Conservation (phyloP, 2,797 vertebrate species). For the Anguilla megastoma region DNA sequence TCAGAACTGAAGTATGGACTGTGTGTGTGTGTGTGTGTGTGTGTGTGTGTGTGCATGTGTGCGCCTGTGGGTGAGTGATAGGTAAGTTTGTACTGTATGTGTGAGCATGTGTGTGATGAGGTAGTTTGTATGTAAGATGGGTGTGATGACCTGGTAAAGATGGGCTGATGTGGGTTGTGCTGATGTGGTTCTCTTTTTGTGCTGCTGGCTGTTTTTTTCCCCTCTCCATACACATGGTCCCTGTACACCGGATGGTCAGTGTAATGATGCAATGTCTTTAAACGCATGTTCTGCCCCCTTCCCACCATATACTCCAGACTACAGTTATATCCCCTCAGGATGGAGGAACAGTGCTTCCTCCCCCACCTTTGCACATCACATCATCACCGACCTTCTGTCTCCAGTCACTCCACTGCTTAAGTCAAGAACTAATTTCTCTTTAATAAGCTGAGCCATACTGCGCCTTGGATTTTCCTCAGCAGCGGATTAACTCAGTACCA, state of each 20-base stretch:
- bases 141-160: slow-evolving; percentile 25
- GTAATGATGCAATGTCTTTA: neutral
- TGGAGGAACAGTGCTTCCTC: neutral
- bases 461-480: neutral
- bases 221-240: neutral
- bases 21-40: neutral
- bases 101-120: neutral
- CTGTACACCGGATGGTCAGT: neutral
- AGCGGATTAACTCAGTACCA: slow-evolving; percentile 10
- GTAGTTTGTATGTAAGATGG: neutral
- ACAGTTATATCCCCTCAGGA: neutral
- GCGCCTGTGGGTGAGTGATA: neutral
- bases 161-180: neutral
- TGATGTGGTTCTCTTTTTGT: neutral
- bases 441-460: slow-evolving; percentile 3
- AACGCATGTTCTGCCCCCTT: neutral
- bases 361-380: neutral
- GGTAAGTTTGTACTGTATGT: neutral
- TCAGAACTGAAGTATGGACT: neutral
- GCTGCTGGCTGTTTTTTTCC: neutral
- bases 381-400: neutral
- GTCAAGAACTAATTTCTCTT: slow-evolving; percentile 7
- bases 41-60: neutral
- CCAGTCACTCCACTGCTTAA: neutral
- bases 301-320: neutral